Percentiles rank a stretch among this genome's conserved stretches.
Evolutionary conservation across 2,797 vertebrate species (phyloP).

Genomic region (Eidolon dupreanum): DNA sequence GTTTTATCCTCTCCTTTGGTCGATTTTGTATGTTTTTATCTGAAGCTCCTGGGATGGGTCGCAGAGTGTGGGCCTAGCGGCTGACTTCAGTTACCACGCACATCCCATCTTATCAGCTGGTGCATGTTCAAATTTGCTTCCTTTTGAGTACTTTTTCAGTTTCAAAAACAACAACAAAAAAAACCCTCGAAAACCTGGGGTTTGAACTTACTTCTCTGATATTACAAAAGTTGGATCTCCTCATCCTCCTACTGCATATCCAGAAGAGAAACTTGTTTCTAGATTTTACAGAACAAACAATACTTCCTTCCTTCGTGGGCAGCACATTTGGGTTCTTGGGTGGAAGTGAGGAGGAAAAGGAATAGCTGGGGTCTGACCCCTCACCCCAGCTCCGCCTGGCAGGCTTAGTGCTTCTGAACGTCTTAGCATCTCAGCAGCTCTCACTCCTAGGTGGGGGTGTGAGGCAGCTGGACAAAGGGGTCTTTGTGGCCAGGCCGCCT

Average conservation of each 20-base stretch:
- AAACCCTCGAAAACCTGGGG: neutral
- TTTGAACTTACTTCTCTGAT: slow-evolving; percentile 37
- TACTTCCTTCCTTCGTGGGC: neutral
- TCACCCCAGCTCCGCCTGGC: slow-evolving; percentile 29
- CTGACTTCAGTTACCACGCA: neutral
- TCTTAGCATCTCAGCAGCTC: slow-evolving; percentile 59
- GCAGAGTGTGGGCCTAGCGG: neutral
- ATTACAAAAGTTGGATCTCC: slow-evolving; percentile 12
- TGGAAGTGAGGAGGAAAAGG: neutral
- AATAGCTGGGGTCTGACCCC: neutral
- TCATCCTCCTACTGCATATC: neutral
- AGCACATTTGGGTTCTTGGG: neutral
- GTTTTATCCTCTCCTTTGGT: slow-evolving; percentile 52
- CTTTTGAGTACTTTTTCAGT: neutral
- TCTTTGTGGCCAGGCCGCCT: slow-evolving; percentile 76
- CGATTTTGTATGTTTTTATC: neutral
- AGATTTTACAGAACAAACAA: neutral
- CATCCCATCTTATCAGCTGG: neutral
- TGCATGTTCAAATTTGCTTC: neutral
- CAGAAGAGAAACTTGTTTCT: slow-evolving; percentile 38
- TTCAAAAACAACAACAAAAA: neutral
- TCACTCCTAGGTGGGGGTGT: slow-evolving; percentile 61
- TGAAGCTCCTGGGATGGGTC: neutral
- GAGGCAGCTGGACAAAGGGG: slow-evolving; percentile 76
- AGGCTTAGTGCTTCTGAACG: slow-evolving; percentile 61